A percentile compares a stretch with the other conserved stretches of the same genome.
These are phyloP conservation scores for Pan troglodytes DNA, from an alignment of 2,113 vertebrate genomes.

Conservation along the genomic window NHGRI_mPanTro3-v2.1_pri NC_072403.2:178617501-178618000, in stretches of 20 bases:
- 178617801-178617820: rapidly evolving
- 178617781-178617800: too few relatives aligned
- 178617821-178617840: rapidly evolving
- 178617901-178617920: rapidly evolving
- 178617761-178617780: rapidly evolving
- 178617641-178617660: neutral
- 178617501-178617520: neutral
- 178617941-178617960: neutral
- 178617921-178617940: rapidly evolving
- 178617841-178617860: neutral
- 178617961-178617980: neutral
- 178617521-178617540: neutral
- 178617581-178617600: rapidly evolving
- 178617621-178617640: rapidly evolving
- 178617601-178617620: too few relatives aligned
- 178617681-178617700: rapidly evolving
- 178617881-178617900: neutral
- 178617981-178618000: neutral
- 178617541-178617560: rapidly evolving
- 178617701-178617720: neutral
- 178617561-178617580: rapidly evolving
- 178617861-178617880: neutral
- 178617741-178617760: rapidly evolving
- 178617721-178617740: rapidly evolving
- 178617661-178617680: neutral